Conservation (phyloP, 2,797 vertebrate genomes). For the Acipenser oxyrinchus region DNA sequence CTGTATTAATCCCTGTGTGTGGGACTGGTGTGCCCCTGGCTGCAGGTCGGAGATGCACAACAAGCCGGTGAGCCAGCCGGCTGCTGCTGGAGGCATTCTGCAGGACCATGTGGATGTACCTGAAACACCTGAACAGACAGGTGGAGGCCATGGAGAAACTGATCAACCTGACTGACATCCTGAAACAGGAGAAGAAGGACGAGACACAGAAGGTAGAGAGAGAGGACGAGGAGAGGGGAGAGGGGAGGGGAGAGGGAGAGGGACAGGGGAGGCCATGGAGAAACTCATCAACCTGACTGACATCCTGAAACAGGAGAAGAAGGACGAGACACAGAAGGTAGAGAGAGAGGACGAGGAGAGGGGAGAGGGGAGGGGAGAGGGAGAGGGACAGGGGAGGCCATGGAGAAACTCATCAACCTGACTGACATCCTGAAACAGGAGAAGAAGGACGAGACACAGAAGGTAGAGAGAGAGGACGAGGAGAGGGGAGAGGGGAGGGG, state of each 20-base stretch:
- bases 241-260: too few species aligned
- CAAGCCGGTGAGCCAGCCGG: slow-evolving; percentile 58
- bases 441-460: slow-evolving; percentile 68
- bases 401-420: too few species aligned
- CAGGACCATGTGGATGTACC: slow-evolving; percentile 67
- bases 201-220: too few species aligned
- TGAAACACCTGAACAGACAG: slow-evolving; percentile 66
- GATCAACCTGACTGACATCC: slow-evolving; percentile 27
- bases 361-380: too few species aligned
- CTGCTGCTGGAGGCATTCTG: slow-evolving; percentile 68
- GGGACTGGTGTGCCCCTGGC: background rate
- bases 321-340: slow-evolving; percentile 14
- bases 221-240: too few species aligned
- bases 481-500: too few species aligned
- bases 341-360: too few species aligned
- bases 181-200: slow-evolving; percentile 26
- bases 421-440: slow-evolving; percentile 67
- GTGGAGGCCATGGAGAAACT: slow-evolving; percentile 46
- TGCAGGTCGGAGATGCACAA: slow-evolving; percentile 68
- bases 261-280: too few species aligned
- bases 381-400: too few species aligned
- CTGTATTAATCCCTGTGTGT: slow-evolving; percentile 3
- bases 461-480: too few species aligned
- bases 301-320: slow-evolving; percentile 43
- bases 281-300: slow-evolving; percentile 66